These are phyloP conservation scores for Sesamia nonagrioides DNA, from an alignment of 1,140 invertebrate genomes.

Conservation along the genomic window DNA sequence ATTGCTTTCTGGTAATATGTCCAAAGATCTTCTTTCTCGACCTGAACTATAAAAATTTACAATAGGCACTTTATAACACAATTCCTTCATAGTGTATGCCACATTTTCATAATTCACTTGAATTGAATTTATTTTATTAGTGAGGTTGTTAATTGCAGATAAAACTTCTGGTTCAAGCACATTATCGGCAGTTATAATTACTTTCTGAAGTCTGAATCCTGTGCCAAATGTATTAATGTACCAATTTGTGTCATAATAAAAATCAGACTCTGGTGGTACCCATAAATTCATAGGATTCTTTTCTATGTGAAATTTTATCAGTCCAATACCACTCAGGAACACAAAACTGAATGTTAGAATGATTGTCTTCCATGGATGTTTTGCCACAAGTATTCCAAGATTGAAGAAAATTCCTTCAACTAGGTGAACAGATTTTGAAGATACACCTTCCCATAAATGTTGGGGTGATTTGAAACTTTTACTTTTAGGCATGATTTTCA, in stretches of 20 bases:
- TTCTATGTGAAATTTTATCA: conserved; percentile 89
- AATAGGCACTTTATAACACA: conserved; percentile 90
- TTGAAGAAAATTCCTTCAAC: conserved; percentile 84
- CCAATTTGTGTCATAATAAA: conserved; percentile 91
- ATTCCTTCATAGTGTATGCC: conserved; percentile 88
- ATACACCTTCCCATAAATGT: conserved; percentile 80
- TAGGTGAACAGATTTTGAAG: conserved; percentile 77
- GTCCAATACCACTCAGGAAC: conserved; percentile 86
- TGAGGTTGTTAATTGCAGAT: conserved; percentile 70
- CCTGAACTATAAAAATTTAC: conserved; percentile 72
- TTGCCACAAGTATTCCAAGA: conserved; percentile 85
- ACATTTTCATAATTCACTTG: conserved; percentile 69
- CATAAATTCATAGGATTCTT: conserved; percentile 92
- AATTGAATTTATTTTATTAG: conserved; percentile 71
- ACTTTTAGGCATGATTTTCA: conserved; percentile 69
- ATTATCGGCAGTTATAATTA: conserved; percentile 90
- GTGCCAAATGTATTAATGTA: conserved; percentile 90
- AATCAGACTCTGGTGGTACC: conserved; percentile 91
- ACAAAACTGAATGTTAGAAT: conserved; percentile 86
- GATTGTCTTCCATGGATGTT: conserved; percentile 88
- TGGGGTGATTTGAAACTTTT: conserved; percentile 74
- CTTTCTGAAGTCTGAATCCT: conserved; percentile 89
- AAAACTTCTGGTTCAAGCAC: conserved; percentile 89
- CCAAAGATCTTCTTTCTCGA: conserved; percentile 79
- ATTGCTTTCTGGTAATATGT: conserved; percentile 57